Evolutionary conservation across 2,113 vertebrate genomes (phyloP).

Genomic region (Oreotragus oreotragus): DNA sequence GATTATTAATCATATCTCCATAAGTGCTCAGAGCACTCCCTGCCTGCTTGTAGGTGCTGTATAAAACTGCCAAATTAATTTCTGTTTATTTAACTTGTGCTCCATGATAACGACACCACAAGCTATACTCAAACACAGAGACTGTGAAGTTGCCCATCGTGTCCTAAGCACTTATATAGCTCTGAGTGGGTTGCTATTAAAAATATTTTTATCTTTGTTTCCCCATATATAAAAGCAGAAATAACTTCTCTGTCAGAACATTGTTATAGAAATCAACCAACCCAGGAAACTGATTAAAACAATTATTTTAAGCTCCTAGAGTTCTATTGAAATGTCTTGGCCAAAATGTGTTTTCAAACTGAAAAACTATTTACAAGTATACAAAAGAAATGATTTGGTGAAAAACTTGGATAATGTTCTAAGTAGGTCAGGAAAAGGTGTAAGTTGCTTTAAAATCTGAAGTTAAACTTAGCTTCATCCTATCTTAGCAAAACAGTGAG

Average conservation of each 20-base stretch:
- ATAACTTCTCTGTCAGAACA: not conserved
- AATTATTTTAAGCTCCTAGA: slow-evolving; percentile 69
- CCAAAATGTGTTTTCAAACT: slow-evolving; percentile 48
- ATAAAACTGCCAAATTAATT: not conserved
- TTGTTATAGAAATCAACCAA: slow-evolving; percentile 23
- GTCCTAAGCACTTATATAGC: not conserved
- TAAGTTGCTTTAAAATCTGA: slow-evolving; percentile 78
- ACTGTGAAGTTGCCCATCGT: not conserved
- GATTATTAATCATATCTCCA: not conserved
- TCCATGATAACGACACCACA: not conserved
- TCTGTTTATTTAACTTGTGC: not conserved
- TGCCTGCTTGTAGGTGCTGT: not conserved
- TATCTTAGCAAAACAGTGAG: slow-evolving; percentile 84
- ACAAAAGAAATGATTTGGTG: slow-evolving; percentile 55
- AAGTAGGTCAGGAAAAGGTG: slow-evolving; percentile 79
- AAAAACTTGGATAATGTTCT: slow-evolving; percentile 69
- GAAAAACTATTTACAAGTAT: slow-evolving; percentile 68
- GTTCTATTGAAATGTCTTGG: slow-evolving; percentile 65
- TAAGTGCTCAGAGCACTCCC: not conserved
- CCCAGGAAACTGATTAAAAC: slow-evolving; percentile 32
- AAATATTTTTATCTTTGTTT: slow-evolving; percentile 19
- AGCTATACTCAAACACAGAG: not conserved
- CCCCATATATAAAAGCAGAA: slow-evolving; percentile 28
- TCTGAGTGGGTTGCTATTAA: not conserved
- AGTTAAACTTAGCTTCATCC: slow-evolving; percentile 77